phyloP scores from a whole-genome alignment of 2,888 invertebrate genomes.

The Nephrotoma flavescens region DNA sequence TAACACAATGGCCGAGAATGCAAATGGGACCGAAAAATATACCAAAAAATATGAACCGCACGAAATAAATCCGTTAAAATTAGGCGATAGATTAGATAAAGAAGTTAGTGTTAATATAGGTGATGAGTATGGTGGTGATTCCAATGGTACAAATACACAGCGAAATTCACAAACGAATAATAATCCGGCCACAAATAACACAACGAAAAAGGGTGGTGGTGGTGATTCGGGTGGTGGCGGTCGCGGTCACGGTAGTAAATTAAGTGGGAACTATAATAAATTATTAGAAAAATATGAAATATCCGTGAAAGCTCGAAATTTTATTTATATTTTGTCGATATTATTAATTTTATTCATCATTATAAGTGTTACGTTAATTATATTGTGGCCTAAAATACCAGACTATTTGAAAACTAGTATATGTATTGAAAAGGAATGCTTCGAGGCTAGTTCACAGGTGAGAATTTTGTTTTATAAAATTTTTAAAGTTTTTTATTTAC shows the following conservation, averaged over 20 bases:
- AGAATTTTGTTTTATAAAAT: not conserved
- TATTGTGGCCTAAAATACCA: constrained; percentile 29
- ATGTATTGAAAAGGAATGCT: constrained; percentile 28
- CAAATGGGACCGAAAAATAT: constrained; percentile 3
- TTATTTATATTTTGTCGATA: constrained; percentile 1
- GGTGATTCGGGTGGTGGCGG: not conserved
- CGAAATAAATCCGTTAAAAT: constrained; percentile 2
- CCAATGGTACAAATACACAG: not conserved
- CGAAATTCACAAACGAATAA: not conserved
- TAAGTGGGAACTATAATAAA: constrained; percentile 1
- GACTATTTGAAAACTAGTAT: constrained; percentile 27
- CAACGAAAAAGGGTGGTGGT: not conserved
- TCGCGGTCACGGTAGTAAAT: not conserved
- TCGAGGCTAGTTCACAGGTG: constrained; percentile 26
- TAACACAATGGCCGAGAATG: not conserved
- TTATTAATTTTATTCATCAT: constrained; percentile 23
- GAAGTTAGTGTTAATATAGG: not conserved
- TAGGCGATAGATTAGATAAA: not conserved
- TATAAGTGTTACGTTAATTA: not conserved
- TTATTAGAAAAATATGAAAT: constrained; percentile 1
- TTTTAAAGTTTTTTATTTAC: too few relatives aligned
- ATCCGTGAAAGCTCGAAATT: not conserved
- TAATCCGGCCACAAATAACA: not conserved
- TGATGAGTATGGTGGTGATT: not conserved
- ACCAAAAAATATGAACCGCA: constrained; percentile 3